Conservation (phyloP, 2,797 vertebrate genomes). For the Antrozous pallidus region DNA sequence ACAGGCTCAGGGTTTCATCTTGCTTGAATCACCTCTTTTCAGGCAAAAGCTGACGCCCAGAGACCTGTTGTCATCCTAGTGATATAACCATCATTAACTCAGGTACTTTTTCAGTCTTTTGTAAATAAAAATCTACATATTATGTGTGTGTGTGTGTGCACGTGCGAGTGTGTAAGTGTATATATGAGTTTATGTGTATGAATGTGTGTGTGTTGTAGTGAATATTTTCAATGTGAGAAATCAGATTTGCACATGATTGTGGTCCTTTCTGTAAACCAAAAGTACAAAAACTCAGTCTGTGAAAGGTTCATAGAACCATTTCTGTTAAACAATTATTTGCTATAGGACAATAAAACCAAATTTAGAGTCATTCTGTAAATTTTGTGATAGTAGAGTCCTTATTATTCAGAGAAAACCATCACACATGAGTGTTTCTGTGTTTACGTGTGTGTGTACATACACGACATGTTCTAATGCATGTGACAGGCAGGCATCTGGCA, state of each 20-base stretch:
- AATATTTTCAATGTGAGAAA: slow-evolving; percentile 36
- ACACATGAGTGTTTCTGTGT: background rate
- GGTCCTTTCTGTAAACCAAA: background rate
- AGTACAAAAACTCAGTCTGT: background rate
- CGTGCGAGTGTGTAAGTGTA: too few species aligned
- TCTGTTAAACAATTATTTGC: slow-evolving; percentile 4
- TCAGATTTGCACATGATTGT: background rate
- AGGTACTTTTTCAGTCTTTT: background rate
- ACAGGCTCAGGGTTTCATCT: background rate
- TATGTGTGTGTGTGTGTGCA: background rate
- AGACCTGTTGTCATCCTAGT: background rate
- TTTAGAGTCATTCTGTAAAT: background rate
- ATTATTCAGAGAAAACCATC: background rate
- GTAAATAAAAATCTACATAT: background rate
- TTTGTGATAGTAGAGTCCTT: background rate
- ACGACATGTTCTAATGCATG: background rate
- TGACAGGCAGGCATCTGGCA: slow-evolving; percentile 55
- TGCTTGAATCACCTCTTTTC: background rate
- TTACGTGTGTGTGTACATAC: background rate
- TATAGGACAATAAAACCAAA: background rate
- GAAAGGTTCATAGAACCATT: background rate
- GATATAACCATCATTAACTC: background rate
- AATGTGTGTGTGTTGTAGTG: background rate
- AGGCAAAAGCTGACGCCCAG: background rate
- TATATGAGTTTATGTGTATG: background rate